Conservation (phyloP, 2,113 vertebrate species). For the Scomber japonicus region DNA sequence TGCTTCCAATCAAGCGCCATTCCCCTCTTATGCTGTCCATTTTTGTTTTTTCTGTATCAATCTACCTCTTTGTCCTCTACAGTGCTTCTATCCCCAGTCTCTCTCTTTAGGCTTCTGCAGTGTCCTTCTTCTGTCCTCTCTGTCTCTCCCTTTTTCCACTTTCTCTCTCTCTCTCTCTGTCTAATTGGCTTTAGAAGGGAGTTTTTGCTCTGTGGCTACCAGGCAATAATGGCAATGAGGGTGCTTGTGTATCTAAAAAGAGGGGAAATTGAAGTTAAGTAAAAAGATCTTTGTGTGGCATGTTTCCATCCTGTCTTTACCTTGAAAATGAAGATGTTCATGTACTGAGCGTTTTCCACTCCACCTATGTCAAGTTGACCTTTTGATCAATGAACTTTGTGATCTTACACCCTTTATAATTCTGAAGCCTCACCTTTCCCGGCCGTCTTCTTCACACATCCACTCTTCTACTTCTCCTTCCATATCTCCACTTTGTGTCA, state of each 20-base stretch:
- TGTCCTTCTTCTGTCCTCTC: slow-evolving; percentile 27
- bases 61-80: background rate
- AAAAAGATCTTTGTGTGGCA: background rate
- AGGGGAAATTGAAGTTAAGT: background rate
- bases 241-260: background rate
- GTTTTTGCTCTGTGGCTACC: slow-evolving; percentile 6
- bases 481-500: background rate
- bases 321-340: background rate
- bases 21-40: no score
- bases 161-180: background rate
- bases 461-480: background rate
- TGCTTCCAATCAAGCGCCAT: no score
- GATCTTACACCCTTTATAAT: background rate
- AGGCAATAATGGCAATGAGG: slow-evolving; percentile 15
- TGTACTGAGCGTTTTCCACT: background rate
- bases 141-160: background rate
- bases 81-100: background rate
- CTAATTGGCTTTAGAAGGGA: slow-evolving; percentile 32
- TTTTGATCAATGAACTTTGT: background rate
- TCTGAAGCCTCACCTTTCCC: background rate
- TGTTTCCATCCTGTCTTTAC: background rate
- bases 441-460: no score
- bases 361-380: background rate
- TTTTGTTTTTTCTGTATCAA: background rate
- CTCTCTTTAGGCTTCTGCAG: background rate